Evolutionary conservation across 1,140 invertebrate genomes (phyloP).

Genomic region (Tetramorium simillimum): DNA sequence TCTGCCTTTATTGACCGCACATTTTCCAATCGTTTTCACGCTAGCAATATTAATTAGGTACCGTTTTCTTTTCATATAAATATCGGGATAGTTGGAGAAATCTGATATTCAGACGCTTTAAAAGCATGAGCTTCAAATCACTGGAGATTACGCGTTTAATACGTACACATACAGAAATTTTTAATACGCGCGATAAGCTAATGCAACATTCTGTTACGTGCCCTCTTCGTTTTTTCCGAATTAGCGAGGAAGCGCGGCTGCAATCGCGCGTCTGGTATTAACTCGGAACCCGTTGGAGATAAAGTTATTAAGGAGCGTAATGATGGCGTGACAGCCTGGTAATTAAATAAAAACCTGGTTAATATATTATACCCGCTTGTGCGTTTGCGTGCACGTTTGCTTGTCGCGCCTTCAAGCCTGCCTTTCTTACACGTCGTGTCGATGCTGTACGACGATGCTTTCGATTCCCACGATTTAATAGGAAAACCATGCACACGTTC

Average conservation of each 20-base stretch:
- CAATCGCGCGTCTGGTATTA: slow-evolving; percentile 36
- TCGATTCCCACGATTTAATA: slow-evolving; percentile 59
- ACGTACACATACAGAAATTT: neutral
- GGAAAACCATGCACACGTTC: slow-evolving; percentile 16
- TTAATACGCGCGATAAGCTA: neutral
- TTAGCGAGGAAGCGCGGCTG: slow-evolving; percentile 8
- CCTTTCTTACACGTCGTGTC: slow-evolving; percentile 34
- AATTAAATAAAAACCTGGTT: slow-evolving; percentile 63
- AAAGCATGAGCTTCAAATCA: neutral
- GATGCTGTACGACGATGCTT: slow-evolving; percentile 28
- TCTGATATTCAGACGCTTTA: neutral
- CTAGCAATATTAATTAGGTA: neutral
- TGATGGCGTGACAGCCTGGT: slow-evolving; percentile 57
- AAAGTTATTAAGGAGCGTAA: slow-evolving; percentile 63
- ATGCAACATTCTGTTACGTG: slow-evolving; percentile 10
- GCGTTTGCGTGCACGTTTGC: slow-evolving; percentile 31
- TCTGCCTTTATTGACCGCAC: neutral
- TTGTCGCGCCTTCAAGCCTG: slow-evolving; percentile 21
- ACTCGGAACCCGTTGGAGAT: slow-evolving; percentile 52
- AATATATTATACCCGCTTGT: slow-evolving; percentile 56
- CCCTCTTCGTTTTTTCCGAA: slow-evolving; percentile 13
- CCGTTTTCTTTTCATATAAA: neutral
- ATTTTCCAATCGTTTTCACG: neutral
- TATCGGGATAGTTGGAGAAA: neutral
- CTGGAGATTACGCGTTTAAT: neutral